phyloP scores from a whole-genome alignment of 2,797 vertebrate genomes.

The Enteromius thamalakanensis region DNA sequence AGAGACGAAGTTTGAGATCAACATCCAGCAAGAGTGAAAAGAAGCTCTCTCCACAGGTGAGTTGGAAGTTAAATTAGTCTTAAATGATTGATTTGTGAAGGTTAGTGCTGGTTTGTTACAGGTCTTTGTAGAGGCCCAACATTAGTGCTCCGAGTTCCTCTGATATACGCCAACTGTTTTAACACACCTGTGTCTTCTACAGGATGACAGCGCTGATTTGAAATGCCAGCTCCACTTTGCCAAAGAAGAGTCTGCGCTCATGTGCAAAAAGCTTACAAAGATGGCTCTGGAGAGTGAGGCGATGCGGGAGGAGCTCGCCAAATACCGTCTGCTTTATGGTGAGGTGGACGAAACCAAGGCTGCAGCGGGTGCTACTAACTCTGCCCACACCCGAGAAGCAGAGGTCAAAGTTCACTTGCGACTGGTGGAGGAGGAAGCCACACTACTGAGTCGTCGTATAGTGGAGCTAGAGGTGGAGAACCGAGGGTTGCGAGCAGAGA shows the following conservation, averaged over 20 bases:
- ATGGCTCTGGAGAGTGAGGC: conserved; percentile 89
- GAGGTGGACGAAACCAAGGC: conserved; percentile 82
- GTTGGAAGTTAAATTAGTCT: conserved; percentile 57
- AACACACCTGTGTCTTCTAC: conserved; percentile 16
- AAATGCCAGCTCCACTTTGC: conserved; percentile 97
- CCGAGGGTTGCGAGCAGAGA: conserved; percentile 90
- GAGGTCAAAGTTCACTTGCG: conserved; percentile 93
- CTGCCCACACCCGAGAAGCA: conserved; percentile 83
- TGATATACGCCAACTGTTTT: background rate
- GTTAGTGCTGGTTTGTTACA: background rate
- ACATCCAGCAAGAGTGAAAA: conserved; percentile 83
- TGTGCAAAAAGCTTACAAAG: conserved; percentile 98
- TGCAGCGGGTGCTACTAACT: conserved; percentile 78
- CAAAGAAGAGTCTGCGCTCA: conserved; percentile 95
- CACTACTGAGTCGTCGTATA: conserved; percentile 91
- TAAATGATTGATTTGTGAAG: background rate
- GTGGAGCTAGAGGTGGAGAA: conserved; percentile 98
- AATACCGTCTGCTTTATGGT: conserved; percentile 88
- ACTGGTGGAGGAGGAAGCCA: conserved; percentile 97
- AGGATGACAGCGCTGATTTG: conserved; percentile 95
- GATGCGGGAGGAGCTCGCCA: conserved; percentile 90
- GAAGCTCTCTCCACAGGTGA: conserved; percentile 87
- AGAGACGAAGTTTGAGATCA: conserved; percentile 87
- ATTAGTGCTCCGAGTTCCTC: background rate
- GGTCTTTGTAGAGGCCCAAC: background rate